Conservation (phyloP, 1,140 invertebrate species). For the Tribolium castaneum region DNA sequence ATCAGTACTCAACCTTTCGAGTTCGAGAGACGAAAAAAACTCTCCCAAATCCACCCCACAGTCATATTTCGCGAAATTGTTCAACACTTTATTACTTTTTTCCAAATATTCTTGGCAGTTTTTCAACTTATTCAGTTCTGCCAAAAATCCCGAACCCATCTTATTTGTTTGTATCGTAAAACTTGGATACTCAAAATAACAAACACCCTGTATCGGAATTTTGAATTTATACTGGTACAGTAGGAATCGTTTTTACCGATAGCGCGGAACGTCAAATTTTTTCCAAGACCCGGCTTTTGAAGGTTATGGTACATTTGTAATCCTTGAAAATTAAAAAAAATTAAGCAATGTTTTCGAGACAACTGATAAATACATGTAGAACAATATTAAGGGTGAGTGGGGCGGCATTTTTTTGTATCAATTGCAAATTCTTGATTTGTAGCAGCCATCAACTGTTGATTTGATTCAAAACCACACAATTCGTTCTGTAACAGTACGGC, state of each 20-base stretch:
- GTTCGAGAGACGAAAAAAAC: background rate
- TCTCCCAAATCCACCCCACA: background rate
- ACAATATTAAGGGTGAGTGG: slow-evolving; percentile 28
- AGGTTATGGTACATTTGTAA: slow-evolving; percentile 16
- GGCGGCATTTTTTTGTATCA: background rate
- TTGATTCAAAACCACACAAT: background rate
- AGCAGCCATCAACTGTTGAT: background rate
- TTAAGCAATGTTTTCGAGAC: slow-evolving; percentile 7
- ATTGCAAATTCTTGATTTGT: background rate
- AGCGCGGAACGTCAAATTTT: background rate
- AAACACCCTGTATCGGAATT: slow-evolving; percentile 42
- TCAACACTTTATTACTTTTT: slow-evolving; percentile 44
- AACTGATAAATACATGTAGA: slow-evolving; percentile 18
- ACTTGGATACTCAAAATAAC: background rate
- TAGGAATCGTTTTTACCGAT: background rate
- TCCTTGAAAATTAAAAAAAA: background rate
- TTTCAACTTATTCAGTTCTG: slow-evolving; percentile 54
- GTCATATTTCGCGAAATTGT: slow-evolving; percentile 30
- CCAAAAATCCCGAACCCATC: slow-evolving; percentile 41
- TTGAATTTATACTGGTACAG: background rate
- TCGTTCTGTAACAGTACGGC: slow-evolving; percentile 63
- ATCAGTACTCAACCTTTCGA: slow-evolving; percentile 44
- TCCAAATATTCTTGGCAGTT: slow-evolving; percentile 52
- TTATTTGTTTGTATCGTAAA: slow-evolving; percentile 16
- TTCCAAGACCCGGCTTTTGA: background rate